Percentiles rank a stretch among this genome's conserved stretches.
Conservation (phyloP, 2,113 vertebrate genomes). For the Noctilio leporinus region DNA sequence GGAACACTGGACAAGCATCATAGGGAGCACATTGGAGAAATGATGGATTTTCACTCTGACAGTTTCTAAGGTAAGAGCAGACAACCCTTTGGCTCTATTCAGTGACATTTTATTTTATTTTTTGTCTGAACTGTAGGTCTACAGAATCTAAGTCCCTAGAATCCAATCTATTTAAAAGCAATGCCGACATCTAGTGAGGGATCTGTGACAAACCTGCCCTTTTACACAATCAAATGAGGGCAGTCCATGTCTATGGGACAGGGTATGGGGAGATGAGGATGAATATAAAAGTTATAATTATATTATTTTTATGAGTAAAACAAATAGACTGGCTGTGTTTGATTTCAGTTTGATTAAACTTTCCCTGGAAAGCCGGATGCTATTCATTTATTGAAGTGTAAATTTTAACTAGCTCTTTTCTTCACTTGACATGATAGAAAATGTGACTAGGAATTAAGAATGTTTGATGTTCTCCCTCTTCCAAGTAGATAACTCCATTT, state of each 20-base stretch:
- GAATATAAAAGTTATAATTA: constrained; percentile 17
- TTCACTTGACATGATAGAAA: background rate
- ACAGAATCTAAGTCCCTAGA: constrained; percentile 30
- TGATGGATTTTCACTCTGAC: background rate
- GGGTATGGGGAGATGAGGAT: constrained; percentile 40
- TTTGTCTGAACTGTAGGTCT: constrained; percentile 36
- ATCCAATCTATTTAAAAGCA: constrained; percentile 50
- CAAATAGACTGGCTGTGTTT: background rate
- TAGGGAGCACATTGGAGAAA: background rate
- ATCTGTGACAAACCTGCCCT: constrained; percentile 49
- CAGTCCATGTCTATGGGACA: background rate
- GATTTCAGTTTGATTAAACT: background rate
- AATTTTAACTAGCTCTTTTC: background rate
- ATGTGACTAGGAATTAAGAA: background rate
- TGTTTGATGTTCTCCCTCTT: background rate
- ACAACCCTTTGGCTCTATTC: background rate
- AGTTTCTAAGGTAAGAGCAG: background rate
- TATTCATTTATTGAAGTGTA: background rate
- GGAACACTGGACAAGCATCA: background rate
- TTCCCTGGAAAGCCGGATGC: background rate
- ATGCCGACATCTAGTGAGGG: constrained; percentile 26
- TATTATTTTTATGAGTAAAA: constrained; percentile 1
- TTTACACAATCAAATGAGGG: constrained; percentile 10
- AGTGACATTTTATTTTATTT: background rate
- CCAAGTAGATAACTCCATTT: background rate